phyloP scores from a whole-genome alignment of 2,888 invertebrate species.

The Heliconius charithonia region DNA sequence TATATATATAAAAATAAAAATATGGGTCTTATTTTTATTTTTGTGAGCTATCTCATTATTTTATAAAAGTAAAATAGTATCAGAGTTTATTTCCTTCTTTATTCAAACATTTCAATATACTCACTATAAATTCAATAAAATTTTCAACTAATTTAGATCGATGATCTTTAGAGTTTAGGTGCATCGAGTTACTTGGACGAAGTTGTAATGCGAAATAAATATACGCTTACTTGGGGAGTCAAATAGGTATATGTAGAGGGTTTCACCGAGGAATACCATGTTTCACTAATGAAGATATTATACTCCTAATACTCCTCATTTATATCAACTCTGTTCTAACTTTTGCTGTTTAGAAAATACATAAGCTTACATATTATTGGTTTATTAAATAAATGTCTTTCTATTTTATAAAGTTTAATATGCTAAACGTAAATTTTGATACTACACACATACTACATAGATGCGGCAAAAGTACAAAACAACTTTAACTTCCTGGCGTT shows the following conservation, averaged over 20 bases:
- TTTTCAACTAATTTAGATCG: constrained; percentile 22
- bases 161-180: constrained; percentile 30
- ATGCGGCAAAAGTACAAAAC: constrained; percentile 12
- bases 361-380: background rate
- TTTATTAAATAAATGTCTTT: background rate
- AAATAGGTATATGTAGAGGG: constrained; percentile 18
- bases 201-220: constrained; percentile 40
- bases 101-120: background rate
- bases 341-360: background rate
- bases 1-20: background rate
- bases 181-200: constrained; percentile 24
- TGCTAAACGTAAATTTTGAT: background rate
- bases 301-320: constrained; percentile 6
- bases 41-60: too few relatives aligned
- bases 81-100: background rate
- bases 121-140: constrained; percentile 21
- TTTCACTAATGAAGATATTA: constrained; percentile 6
- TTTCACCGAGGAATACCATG: constrained; percentile 22
- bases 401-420: background rate
- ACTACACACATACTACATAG: background rate
- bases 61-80: too few relatives aligned
- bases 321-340: background rate
- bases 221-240: constrained; percentile 37
- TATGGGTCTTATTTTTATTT: background rate
- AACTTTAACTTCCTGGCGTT: constrained; percentile 30